These are phyloP conservation scores for Malacoctenus gilli DNA, from an alignment of 2,797 vertebrate species.

Conservation along the genomic window DNA sequence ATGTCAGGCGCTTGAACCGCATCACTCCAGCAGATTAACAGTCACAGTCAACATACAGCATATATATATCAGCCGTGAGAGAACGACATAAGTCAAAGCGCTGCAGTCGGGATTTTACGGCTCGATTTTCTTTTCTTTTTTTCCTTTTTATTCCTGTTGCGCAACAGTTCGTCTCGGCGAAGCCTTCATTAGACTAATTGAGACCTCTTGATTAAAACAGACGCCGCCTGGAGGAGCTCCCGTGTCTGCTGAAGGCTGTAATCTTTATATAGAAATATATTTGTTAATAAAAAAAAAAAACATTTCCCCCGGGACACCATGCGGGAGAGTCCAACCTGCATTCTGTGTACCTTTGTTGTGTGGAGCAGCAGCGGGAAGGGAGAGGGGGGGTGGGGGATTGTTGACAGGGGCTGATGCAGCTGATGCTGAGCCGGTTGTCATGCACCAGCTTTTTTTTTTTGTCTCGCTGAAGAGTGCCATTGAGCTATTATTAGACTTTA, in stretches of 20 bases:
- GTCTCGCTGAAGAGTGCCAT: conserved; percentile 25
- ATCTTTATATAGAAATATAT: no score
- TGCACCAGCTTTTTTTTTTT: conserved; percentile 1
- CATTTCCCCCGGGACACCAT: neutral
- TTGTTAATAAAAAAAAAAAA: no score
- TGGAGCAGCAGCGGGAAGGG: conserved; percentile 20
- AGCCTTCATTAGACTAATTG: conserved; percentile 61
- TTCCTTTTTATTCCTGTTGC: conserved; percentile 15
- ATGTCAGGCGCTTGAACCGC: no score
- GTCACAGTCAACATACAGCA: conserved; percentile 3
- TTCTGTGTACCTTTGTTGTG: conserved; percentile 39
- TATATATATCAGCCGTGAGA: neutral
- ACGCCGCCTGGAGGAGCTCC: conserved; percentile 47
- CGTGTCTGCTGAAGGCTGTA: no score
- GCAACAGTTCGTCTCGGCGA: conserved; percentile 40
- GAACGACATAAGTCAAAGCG: conserved; percentile 25
- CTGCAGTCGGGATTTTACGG: conserved; percentile 30
- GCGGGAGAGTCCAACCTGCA: conserved; percentile 7
- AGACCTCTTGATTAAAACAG: conserved; percentile 44
- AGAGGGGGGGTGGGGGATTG: conserved; percentile 23
- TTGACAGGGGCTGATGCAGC: conserved; percentile 37
- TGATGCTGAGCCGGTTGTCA: conserved; percentile 26
- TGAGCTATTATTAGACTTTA: conserved; percentile 44
- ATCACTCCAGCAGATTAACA: conserved; percentile 35
- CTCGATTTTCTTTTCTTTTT: conserved; percentile 11